Evolutionary conservation across 2,888 invertebrate species (phyloP).

Genomic region (Tinea pellionella): DNA sequence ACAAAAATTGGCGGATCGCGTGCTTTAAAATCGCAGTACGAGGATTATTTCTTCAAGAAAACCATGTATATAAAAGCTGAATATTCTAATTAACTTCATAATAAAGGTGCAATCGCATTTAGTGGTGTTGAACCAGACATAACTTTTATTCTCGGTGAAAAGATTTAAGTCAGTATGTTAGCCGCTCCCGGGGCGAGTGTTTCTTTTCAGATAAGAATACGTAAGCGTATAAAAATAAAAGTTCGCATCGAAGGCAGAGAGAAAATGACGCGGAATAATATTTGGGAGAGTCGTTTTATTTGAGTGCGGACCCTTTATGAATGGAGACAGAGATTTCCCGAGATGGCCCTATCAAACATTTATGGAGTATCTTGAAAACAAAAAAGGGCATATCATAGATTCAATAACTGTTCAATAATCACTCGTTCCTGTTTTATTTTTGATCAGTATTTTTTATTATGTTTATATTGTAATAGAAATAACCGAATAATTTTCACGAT

Average conservation of each 20-base stretch:
- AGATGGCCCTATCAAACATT: conserved; percentile 69
- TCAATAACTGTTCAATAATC: conserved; percentile 39
- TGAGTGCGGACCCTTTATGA: conserved; percentile 65
- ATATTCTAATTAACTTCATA: not conserved
- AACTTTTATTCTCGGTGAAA: conserved; percentile 29
- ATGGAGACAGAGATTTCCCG: conserved; percentile 68
- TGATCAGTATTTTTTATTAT: not conserved
- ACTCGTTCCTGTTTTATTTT: not conserved
- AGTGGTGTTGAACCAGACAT: not conserved
- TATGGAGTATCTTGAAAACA: conserved; percentile 63
- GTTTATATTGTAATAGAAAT: not conserved
- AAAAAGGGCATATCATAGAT: conserved; percentile 67
- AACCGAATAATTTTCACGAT: too few relatives aligned
- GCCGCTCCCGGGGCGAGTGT: conserved; percentile 58
- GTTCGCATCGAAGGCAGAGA: conserved; percentile 62
- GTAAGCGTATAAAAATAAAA: conserved; percentile 68
- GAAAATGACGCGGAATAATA: conserved; percentile 66
- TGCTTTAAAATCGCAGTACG: not conserved
- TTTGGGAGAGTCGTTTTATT: conserved; percentile 68
- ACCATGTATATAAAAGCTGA: too few relatives aligned
- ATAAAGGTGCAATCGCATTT: not conserved
- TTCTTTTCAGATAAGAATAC: conserved; percentile 63
- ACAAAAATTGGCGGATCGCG: not conserved
- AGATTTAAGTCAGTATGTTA: conserved; percentile 62
- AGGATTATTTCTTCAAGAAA: too few relatives aligned